These are phyloP conservation scores for Furcula furcula DNA, from an alignment of 2,888 invertebrate species.

Conservation along the genomic window DNA sequence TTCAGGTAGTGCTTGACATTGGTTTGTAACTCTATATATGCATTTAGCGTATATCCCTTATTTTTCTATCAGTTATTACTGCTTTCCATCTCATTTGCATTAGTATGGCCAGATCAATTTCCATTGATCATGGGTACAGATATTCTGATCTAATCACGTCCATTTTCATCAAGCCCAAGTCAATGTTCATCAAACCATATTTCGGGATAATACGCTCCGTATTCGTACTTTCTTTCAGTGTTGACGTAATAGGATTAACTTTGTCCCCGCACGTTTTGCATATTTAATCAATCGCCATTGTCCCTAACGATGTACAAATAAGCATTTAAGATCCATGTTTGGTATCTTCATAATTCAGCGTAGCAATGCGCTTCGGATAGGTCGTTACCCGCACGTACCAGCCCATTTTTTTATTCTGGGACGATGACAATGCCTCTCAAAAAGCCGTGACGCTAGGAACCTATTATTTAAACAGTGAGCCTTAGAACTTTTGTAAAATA, in stretches of 20 bases:
- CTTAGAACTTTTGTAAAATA: slow-evolving; percentile 3
- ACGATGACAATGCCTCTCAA: slow-evolving; percentile 5
- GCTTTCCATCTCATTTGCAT: too few relatives aligned
- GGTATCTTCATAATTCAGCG: slow-evolving; percentile 30
- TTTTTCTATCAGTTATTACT: too few relatives aligned
- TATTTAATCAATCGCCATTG: slow-evolving; percentile 72
- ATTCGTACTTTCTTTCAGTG: slow-evolving; percentile 23
- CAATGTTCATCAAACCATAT: not conserved
- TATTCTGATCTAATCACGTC: too few relatives aligned
- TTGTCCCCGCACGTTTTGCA: slow-evolving; percentile 51
- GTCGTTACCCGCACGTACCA: slow-evolving; percentile 32
- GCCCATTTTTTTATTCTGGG: slow-evolving; percentile 2
- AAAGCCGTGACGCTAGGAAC: slow-evolving; percentile 8
- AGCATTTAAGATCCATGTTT: slow-evolving; percentile 49
- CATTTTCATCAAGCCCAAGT: too few relatives aligned
- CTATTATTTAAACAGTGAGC: slow-evolving; percentile 11
- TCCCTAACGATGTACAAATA: slow-evolving; percentile 72
- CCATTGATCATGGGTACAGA: too few relatives aligned
- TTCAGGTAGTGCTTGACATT: too few relatives aligned
- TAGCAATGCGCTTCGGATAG: slow-evolving; percentile 19
- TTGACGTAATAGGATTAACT: slow-evolving; percentile 44
- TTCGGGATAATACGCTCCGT: not conserved
- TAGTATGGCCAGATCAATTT: too few relatives aligned
- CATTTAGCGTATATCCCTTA: too few relatives aligned
- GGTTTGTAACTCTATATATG: too few relatives aligned